These are phyloP conservation scores for Ectropis grisescens DNA, from an alignment of 1,140 invertebrate species.

Conservation along the genomic window DNA sequence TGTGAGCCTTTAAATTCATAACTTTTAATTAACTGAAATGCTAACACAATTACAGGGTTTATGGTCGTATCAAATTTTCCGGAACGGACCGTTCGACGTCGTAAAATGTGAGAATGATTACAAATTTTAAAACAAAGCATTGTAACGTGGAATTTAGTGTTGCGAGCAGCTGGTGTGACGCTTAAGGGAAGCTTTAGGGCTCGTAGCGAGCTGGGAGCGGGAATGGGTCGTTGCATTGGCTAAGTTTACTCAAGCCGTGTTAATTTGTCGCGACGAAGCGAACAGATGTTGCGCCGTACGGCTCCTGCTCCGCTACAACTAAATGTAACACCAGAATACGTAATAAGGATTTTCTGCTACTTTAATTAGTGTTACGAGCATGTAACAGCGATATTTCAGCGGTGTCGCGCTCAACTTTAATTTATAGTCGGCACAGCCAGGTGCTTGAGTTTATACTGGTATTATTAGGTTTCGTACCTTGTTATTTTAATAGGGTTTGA, in stretches of 20 bases:
- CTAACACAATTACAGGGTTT: conserved; percentile 59
- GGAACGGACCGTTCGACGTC: conserved; percentile 54
- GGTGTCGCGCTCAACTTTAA: no score
- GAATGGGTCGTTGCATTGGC: conserved; percentile 34
- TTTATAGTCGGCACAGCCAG: no score
- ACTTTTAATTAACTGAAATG: conserved; percentile 65
- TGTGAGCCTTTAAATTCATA: conserved; percentile 56
- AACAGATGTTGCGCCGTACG: conserved; percentile 27
- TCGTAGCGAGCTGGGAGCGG: conserved; percentile 31
- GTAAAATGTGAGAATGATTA: conserved; percentile 66
- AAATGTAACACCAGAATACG: no score
- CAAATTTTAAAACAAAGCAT: conserved; percentile 63
- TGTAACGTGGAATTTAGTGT: conserved; percentile 55
- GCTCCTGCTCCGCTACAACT: conserved; percentile 2
- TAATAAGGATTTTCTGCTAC: no score
- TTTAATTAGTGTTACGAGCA: no score
- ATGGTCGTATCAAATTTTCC: conserved; percentile 63
- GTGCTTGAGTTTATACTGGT: no score
- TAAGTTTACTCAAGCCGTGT: conserved; percentile 38
- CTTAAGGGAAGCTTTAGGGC: conserved; percentile 48
- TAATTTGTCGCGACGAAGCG: conserved; percentile 44
- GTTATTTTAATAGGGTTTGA: no score
- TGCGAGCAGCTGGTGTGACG: conserved; percentile 40
- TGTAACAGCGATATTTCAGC: no score
- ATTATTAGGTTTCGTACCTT: no score